Percentiles rank a stretch among this genome's conserved stretches.
phyloP scores from a whole-genome alignment of 92 coral and sea anemone species.

The Heteractis magnifica region DNA sequence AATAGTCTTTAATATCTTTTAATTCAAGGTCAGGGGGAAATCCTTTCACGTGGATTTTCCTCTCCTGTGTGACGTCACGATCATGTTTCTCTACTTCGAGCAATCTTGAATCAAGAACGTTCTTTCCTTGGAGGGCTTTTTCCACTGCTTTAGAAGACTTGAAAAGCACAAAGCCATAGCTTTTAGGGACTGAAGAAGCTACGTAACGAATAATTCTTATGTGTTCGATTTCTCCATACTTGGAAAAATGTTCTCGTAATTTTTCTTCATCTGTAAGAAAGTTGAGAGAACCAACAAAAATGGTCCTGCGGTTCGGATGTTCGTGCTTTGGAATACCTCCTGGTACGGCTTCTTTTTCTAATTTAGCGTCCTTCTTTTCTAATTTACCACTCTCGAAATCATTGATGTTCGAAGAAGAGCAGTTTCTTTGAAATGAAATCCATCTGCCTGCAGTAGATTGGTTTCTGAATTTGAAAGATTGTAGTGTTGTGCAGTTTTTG shows the following conservation, averaged over 20 bases:
- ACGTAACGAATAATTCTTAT: slow-evolving; percentile 25
- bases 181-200: slow-evolving; percentile 21
- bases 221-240: slow-evolving; percentile 35
- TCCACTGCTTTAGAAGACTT: slow-evolving; percentile 29
- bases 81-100: slow-evolving; percentile 26
- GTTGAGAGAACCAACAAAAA: slow-evolving; percentile 47
- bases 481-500: neutral
- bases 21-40: slow-evolving; percentile 25
- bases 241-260: slow-evolving; percentile 43
- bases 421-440: slow-evolving; percentile 3
- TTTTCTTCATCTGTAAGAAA: slow-evolving; percentile 29
- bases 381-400: neutral
- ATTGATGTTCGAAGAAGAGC: slow-evolving; percentile 3
- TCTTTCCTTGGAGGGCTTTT: slow-evolving; percentile 35
- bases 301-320: slow-evolving; percentile 50
- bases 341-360: no score
- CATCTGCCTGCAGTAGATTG: neutral
- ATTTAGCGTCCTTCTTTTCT: no score
- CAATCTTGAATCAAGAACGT: slow-evolving; percentile 48
- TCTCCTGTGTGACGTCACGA: slow-evolving; percentile 10
- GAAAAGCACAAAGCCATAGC: slow-evolving; percentile 58
- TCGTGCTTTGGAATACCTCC: neutral
- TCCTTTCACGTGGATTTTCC: slow-evolving; percentile 41
- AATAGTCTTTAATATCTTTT: slow-evolving; percentile 38
- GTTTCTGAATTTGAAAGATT: neutral